These are phyloP conservation scores for Chymomyza costata DNA, from an alignment of 1,140 invertebrate genomes.

Conservation along the genomic window DNA sequence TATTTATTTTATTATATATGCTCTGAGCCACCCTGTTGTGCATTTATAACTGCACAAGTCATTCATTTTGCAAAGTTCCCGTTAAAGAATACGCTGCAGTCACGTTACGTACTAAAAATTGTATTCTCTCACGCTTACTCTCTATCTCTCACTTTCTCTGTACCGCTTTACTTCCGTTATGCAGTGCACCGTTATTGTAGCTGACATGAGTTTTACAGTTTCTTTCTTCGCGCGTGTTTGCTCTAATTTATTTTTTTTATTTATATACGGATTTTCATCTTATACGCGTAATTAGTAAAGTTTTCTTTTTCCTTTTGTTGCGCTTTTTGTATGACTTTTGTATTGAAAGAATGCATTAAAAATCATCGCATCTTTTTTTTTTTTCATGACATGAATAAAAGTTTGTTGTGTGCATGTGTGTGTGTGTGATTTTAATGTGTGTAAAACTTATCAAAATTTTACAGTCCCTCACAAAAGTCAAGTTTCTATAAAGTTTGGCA, in stretches of 20 bases:
- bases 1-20: too few species aligned
- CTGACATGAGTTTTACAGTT: slow-evolving; percentile 51
- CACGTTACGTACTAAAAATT: slow-evolving; percentile 30
- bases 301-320: slow-evolving; percentile 24
- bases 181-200: slow-evolving; percentile 18
- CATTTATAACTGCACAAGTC: slow-evolving; percentile 39
- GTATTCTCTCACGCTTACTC: slow-evolving; percentile 26
- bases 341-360: too few species aligned
- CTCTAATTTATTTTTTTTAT: too few species aligned
- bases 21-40: too few species aligned
- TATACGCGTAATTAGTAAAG: slow-evolving; percentile 60
- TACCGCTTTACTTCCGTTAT: background rate
- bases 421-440: too few species aligned
- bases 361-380: too few species aligned
- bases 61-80: slow-evolving; percentile 35
- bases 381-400: too few species aligned
- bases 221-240: slow-evolving; percentile 12
- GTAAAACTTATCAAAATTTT: too few species aligned
- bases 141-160: slow-evolving; percentile 2
- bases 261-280: slow-evolving; percentile 34
- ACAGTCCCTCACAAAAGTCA: too few species aligned
- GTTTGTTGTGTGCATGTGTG: too few species aligned
- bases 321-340: too few species aligned
- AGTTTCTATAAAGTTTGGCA: too few species aligned
- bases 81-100: slow-evolving; percentile 27